Conservation (phyloP, 2,113 vertebrate species). For the Crotalus tigris region DNA sequence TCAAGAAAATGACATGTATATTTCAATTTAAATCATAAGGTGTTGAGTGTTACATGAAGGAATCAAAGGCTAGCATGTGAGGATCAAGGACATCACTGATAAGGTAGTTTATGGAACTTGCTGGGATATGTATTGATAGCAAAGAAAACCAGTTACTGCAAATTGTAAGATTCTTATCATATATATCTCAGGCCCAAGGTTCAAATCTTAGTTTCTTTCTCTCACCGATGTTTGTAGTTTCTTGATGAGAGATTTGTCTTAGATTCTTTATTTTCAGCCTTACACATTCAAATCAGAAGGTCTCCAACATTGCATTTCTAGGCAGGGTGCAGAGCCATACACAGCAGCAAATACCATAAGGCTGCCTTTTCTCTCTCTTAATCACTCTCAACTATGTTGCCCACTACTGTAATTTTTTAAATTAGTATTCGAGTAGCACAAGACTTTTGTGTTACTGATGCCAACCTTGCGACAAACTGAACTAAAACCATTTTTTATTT, state of each 20-base stretch:
- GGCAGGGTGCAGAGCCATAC: too few relatives aligned
- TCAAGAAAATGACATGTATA: not conserved
- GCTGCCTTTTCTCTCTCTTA: not conserved
- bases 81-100: not conserved
- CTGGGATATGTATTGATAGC: not conserved
- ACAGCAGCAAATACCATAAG: not conserved
- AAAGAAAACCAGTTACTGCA: not conserved
- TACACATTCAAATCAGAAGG: too few relatives aligned
- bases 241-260: too few relatives aligned
- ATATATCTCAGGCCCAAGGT: too few relatives aligned
- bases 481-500: too few relatives aligned
- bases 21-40: not conserved
- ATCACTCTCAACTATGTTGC: not conserved
- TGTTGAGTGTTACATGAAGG: not conserved
- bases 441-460: not conserved
- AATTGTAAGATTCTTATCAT: not conserved
- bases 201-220: too few relatives aligned
- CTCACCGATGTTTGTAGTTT: too few relatives aligned
- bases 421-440: not conserved
- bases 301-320: too few relatives aligned
- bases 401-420: fast-evolving
- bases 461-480: too few relatives aligned
- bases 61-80: not conserved
- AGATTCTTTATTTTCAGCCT: too few relatives aligned
- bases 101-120: not conserved